Base-by-base conservation (phyloP, 1,140 invertebrate species). In the Chrysomallon squamiferum region DNA sequence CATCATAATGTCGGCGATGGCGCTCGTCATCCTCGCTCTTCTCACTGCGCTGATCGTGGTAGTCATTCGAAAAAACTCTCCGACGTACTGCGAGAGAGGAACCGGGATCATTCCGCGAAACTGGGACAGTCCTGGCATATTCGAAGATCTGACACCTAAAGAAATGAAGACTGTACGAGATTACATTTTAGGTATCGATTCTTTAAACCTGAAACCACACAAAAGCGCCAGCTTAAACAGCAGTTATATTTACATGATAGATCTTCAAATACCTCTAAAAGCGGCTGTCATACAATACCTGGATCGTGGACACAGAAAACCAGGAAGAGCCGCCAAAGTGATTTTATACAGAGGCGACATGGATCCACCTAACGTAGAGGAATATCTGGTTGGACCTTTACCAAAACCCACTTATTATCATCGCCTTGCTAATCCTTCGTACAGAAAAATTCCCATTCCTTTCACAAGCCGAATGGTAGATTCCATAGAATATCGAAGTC, bases 221-320 rank as follows among this genome's bases (percentile, higher is more conserved):
- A 64, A 66, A n/a, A 32, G 72, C 5, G 78, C 78, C 0, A 65
- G 50, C 0, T 52, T 77, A 4, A 77, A 78, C 56, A 75, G 65
- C 45, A 80, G 74, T 43, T 81, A 81, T 49, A 80, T 82, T 18
- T 82, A 69, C 58, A 71, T 79, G 72, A 82, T 82, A 2, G 78
- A 80, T 54, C 63, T 81, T 30, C 64, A 66, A 25, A 66, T 80
- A 49, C 80, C 81, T 6, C 62, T 80, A 18, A 83, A 84, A 60
- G 64, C 72, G 9, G 74, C 75, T 5, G 79, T 80, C 4, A 50
- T 82, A 13, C 57, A 73, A 9, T 77, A 75, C 60, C 58, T 79
- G 22, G 73, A 81, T 52, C 52, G 66, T 7, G 75, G 72, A 9
- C 59, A 62, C 22, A 59, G 66, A 9, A 71, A 73, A 41, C 74